Evolutionary conservation across 2,888 invertebrate genomes (phyloP).

Genomic region (Drosophila rubida): DNA sequence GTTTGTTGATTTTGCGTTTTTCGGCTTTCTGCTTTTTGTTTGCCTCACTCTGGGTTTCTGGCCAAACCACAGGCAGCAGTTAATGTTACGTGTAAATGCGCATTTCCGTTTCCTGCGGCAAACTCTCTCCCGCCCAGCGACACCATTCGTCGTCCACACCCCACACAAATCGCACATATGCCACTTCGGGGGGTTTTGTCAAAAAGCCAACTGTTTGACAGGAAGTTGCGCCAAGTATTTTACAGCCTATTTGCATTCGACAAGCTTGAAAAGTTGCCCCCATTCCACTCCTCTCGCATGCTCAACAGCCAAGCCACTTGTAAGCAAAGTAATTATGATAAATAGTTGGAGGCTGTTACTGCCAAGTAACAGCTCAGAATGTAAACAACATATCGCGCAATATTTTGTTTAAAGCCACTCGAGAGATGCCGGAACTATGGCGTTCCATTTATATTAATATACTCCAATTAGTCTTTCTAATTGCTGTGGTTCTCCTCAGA

Average conservation of each 20-base stretch:
- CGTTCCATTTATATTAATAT: neutral
- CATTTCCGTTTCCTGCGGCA: conserved; percentile 77
- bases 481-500: neutral
- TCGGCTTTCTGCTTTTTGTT: conserved; percentile 69
- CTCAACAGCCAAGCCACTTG: neutral
- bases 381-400: too few species aligned
- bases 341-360: conserved; percentile 8
- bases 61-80: conserved; percentile 64
- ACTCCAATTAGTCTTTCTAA: neutral
- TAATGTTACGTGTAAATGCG: conserved; percentile 81
- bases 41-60: conserved; percentile 52
- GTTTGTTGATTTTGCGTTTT: conserved; percentile 77
- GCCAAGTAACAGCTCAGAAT: neutral
- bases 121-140: conserved; percentile 28
- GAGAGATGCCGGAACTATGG: neutral
- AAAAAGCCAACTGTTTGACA: conserved; percentile 77
- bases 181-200: conserved; percentile 54
- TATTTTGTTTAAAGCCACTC: too few species aligned
- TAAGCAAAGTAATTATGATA: conserved; percentile 37
- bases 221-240: conserved; percentile 68
- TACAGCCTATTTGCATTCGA: conserved; percentile 62
- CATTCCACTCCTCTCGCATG: neutral
- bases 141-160: neutral
- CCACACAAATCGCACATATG: conserved; percentile 27
- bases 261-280: conserved; percentile 10